Evolutionary conservation across 2,888 invertebrate species (phyloP), one percentile per base, ranked within the genome.

Genomic region (Empis livida): DNA sequence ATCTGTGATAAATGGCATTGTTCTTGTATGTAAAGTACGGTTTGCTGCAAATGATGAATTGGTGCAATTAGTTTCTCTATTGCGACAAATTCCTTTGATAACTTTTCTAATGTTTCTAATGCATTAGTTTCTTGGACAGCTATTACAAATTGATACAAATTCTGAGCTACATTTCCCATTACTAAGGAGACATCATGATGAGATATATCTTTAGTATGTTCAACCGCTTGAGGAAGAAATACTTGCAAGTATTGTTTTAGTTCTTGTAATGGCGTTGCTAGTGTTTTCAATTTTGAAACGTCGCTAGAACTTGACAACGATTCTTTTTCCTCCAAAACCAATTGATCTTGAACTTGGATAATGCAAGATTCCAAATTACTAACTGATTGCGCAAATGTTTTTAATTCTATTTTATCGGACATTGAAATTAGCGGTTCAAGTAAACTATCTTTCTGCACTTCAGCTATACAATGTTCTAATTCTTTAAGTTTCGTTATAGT

Each of bases 401-500:
- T 53, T 0, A 59, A 55, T 42, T 63, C 59, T 1, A 59, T 61
- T 6, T 51, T 49, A 8, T 69, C 64, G 0, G 68, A 63, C 1
- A 68, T 45, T 1, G 65, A 57, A 14, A 56, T 58, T 1, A 61
- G 53, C 3, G 61, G 59, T 40, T 71, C 70, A 6, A 60, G 50
- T 10, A 63, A 40, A 3, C 61, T 58, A 3, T 62, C 60, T 50
- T 67, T 62, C 32, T 69, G 63, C 8, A 70, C 62, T 32, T 63
- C 57, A 2, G 67, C 65, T 37, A 74, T 63, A 16, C 61, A 67
- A 39, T 60, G 61, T 39, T 68, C 62, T 13, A 73, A 54, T 11
- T 70, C 65, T 38, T 67, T 60, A 42, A 74, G 57, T 45, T 70
- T 68, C 9, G 64, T 53, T 0, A 68, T 57, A 8, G 67, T 57